Evolutionary conservation across 2,113 vertebrate genomes (phyloP).

Genomic region (Corythornis vintsioides): DNA sequence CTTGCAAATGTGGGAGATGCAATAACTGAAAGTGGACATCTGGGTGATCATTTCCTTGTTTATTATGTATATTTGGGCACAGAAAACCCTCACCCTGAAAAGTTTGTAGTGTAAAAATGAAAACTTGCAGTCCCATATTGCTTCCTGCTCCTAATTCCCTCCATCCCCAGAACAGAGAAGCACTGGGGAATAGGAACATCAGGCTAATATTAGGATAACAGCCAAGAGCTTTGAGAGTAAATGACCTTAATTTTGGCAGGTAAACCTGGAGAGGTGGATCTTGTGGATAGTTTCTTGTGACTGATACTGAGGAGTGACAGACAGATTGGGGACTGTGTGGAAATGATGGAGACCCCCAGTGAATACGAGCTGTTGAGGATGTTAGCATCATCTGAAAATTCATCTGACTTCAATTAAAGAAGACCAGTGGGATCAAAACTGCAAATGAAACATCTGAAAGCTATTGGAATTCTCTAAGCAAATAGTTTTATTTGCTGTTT

Average conservation of each 20-base stretch:
- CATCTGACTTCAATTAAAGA: conserved; percentile 22
- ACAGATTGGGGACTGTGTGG: background rate
- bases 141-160: background rate
- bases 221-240: background rate
- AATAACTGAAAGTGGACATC: background rate
- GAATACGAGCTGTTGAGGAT: background rate
- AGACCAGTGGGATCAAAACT: background rate
- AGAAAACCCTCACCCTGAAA: background rate
- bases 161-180: background rate
- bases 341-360: background rate
- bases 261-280: background rate
- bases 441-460: background rate
- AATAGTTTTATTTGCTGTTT: background rate
- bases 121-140: background rate
- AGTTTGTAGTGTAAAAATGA: background rate
- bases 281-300: background rate
- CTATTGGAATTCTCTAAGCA: background rate
- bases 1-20: background rate
- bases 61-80: background rate
- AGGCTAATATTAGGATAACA: background rate
- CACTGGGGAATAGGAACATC: background rate
- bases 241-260: background rate
- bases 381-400: background rate
- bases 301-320: background rate
- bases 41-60: background rate